phyloP scores from a whole-genome alignment of 2,888 invertebrate species.

The Perithous albicinctus region DNA sequence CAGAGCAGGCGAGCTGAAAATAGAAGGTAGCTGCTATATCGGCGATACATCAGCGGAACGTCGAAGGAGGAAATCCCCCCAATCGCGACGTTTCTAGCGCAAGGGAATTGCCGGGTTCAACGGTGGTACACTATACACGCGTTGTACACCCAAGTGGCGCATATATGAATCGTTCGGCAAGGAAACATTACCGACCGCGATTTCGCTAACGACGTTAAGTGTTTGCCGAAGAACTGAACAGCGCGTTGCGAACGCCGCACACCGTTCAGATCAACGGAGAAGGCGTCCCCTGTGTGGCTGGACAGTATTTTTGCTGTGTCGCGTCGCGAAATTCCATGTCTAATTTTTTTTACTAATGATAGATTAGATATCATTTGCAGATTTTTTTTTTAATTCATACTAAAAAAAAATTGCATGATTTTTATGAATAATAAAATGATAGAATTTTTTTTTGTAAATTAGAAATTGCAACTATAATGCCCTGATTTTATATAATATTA shows the following conservation, averaged over 20 bases:
- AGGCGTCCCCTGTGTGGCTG: constrained; percentile 3
- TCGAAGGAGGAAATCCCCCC: constrained; percentile 78
- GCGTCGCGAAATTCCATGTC: too few species aligned
- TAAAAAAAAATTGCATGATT: too few species aligned
- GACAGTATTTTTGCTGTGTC: background rate
- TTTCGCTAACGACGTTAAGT: constrained; percentile 76
- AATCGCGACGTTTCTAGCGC: constrained; percentile 65
- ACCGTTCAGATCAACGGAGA: too few species aligned
- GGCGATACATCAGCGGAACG: constrained; percentile 80
- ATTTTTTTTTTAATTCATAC: too few species aligned
- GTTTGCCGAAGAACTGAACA: constrained; percentile 76
- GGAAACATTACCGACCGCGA: constrained; percentile 80
- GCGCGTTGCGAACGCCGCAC: constrained; percentile 64
- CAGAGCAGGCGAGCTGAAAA: constrained; percentile 68
- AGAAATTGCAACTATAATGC: too few species aligned
- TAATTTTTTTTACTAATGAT: background rate
- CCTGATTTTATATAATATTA: too few species aligned
- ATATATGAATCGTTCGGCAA: constrained; percentile 72
- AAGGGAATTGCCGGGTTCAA: constrained; percentile 52
- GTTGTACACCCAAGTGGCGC: constrained; percentile 50
- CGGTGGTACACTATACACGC: constrained; percentile 30
- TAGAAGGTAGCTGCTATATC: constrained; percentile 82
- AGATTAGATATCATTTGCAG: background rate
- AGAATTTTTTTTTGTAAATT: too few species aligned
- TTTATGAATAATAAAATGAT: too few species aligned